phyloP scores from a whole-genome alignment of 2,888 invertebrate genomes.

The Eupeodes latifasciatus region DNA sequence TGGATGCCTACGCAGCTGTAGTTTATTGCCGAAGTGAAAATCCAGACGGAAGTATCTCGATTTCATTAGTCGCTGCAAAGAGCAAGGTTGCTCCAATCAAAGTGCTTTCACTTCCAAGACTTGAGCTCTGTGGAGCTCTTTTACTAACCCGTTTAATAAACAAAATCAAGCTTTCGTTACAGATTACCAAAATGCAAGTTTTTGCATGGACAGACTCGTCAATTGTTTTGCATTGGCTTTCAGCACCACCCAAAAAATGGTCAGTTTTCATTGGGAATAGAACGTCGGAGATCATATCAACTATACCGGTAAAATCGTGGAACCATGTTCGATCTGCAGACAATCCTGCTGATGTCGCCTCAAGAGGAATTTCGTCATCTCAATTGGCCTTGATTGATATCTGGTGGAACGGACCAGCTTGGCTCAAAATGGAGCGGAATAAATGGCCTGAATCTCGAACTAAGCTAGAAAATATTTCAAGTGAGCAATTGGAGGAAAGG shows the following conservation, averaged over 20 bases:
- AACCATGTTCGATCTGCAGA: conserved; percentile 34
- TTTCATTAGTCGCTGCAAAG: background rate
- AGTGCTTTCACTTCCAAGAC: too few relatives aligned
- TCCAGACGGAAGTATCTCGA: background rate
- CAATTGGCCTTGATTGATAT: conserved; percentile 1
- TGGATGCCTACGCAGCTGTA: conserved; percentile 24
- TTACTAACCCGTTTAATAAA: too few relatives aligned
- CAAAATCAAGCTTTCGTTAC: too few relatives aligned
- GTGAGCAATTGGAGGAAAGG: too few relatives aligned
- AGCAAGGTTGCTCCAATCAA: too few relatives aligned
- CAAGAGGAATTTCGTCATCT: conserved; percentile 49
- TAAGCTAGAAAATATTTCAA: background rate
- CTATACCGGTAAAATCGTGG: conserved; percentile 26
- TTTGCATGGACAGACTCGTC: too few relatives aligned
- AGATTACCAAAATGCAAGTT: too few relatives aligned
- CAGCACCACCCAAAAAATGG: too few relatives aligned
- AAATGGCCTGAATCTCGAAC: too few relatives aligned
- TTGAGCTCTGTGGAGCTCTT: too few relatives aligned
- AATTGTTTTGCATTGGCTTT: too few relatives aligned
- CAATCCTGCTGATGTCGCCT: conserved; percentile 55
- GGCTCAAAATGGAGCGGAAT: too few relatives aligned
- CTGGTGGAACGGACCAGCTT: conserved; percentile 32
- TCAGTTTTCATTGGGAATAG: conserved; percentile 18
- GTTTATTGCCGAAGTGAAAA: conserved; percentile 24
- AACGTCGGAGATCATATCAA: conserved; percentile 62